Evolutionary conservation across 2,888 invertebrate genomes (phyloP), one percentile per base, ranked within the genome.

Genomic region (Griposia aprilina): DNA sequence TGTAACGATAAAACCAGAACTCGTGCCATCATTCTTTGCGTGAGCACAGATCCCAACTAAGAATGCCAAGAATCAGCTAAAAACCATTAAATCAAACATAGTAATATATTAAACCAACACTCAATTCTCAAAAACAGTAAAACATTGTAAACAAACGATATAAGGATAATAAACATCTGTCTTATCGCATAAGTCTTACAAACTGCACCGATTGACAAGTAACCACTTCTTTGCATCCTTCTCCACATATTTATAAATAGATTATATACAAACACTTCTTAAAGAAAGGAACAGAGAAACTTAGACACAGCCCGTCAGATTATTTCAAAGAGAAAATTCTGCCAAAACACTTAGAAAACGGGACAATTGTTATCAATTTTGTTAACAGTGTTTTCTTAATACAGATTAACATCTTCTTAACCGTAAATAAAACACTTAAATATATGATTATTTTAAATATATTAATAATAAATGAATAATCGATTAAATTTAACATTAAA

Each of bases 121-220:
- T 48, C 23, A 13, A 59, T 23, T n/a, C 7, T 1, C 26, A 36
- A 26, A 63, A 57, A 13, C 20, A 50, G 60, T 17, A 62, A 26
- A 66, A 50, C 17, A 17, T 26, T 15, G 52, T 11, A 66, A 67
- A 75, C 48, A 59, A 82, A 75, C 13, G 11, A 36, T 26, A 59
- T 20, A 23, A 41, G 36, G 6, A 55, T 30, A 50, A 26, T 20
- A 57, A 17, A 30, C 41, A 20, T 30, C 20, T 23, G 10, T 26
- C 0, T n/a, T 60, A 15, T 36, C 50, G 11, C 8, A n/a, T 26
- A 36, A 52, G 8, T 48, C 20, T 52, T n/a, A 52, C 13, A 65
- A 81, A 81, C 23, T 36, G 3, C 8, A 20, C 23, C 0, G 6
- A 63, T 52, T 17, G 3, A 45, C 13, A 50, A 45, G 20, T 5